Percentiles rank a stretch among this genome's conserved stretches.
Evolutionary conservation across 2,888 invertebrate species (phyloP).

Genomic region (Drosophila phalerata): DNA sequence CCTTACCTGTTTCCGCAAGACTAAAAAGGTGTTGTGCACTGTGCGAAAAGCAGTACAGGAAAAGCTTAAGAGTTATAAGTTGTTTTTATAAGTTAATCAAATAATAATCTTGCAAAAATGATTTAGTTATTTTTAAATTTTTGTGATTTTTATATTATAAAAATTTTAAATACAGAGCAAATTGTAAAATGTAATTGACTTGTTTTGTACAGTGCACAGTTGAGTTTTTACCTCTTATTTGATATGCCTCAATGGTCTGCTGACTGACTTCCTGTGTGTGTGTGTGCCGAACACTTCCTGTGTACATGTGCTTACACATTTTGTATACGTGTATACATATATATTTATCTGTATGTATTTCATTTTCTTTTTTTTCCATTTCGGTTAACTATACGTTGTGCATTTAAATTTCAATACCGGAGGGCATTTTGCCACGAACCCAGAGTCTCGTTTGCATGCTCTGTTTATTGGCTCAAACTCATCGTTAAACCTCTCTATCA

Average conservation of each 20-base stretch:
- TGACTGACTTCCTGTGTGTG: slow-evolving; percentile 65
- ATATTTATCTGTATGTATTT: slow-evolving; percentile 18
- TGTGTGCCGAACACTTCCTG: slow-evolving; percentile 50
- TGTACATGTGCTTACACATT: slow-evolving; percentile 61
- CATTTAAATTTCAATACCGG: slow-evolving; percentile 77
- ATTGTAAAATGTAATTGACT: background rate
- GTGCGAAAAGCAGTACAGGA: slow-evolving; percentile 16
- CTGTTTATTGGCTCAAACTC: slow-evolving; percentile 39
- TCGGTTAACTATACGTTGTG: slow-evolving; percentile 71
- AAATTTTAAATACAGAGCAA: background rate
- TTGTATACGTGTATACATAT: slow-evolving; percentile 10
- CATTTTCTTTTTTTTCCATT: slow-evolving; percentile 35
- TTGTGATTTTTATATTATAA: background rate
- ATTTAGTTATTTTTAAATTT: background rate
- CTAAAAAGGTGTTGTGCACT: slow-evolving; percentile 26
- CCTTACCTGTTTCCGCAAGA: slow-evolving; percentile 36
- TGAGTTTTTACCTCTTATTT: slow-evolving; percentile 7
- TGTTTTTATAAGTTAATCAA: too few species aligned
- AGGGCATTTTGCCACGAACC: slow-evolving; percentile 47
- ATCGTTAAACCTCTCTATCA: slow-evolving; percentile 43
- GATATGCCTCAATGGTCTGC: slow-evolving; percentile 43
- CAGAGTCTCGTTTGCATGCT: slow-evolving; percentile 11
- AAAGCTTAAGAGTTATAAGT: background rate
- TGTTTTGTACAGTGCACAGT: slow-evolving; percentile 29
- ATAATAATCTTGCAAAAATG: too few species aligned